Evolutionary conservation across 2,113 vertebrate species (phyloP).

Genomic region (Delphinapterus leucas): DNA sequence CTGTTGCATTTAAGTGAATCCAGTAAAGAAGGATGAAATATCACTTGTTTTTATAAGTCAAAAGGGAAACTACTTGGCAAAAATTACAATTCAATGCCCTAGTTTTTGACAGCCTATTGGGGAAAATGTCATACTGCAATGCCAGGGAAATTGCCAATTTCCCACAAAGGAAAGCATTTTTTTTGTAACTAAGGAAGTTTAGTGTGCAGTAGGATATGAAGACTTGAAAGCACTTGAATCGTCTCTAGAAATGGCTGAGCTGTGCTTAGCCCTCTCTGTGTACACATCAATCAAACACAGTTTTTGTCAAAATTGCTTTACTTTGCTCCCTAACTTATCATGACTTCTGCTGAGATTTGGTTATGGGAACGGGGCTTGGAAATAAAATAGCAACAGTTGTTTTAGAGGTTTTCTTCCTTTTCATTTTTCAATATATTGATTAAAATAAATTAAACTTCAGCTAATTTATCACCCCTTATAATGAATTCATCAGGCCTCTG

Average conservation of each 20-base stretch:
- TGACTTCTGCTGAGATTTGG: background rate
- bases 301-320: slow-evolving; percentile 31
- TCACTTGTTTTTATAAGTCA: slow-evolving; percentile 52
- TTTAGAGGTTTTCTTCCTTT: background rate
- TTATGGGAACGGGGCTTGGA: background rate
- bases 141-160: slow-evolving; percentile 56
- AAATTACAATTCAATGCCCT: slow-evolving; percentile 44
- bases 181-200: slow-evolving; percentile 3
- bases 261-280: background rate
- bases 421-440: background rate
- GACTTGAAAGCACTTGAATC: slow-evolving; percentile 42
- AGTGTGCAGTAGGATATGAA: slow-evolving; percentile 37
- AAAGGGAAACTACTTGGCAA: slow-evolving; percentile 55
- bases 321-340: slow-evolving; percentile 27
- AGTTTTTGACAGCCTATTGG: slow-evolving; percentile 58
- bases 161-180: slow-evolving; percentile 38
- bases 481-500: background rate
- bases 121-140: slow-evolving; percentile 63
- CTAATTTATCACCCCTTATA: background rate
- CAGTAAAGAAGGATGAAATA: slow-evolving; percentile 23
- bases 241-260: background rate
- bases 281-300: background rate
- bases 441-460: slow-evolving; percentile 33
- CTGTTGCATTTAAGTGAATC: slow-evolving; percentile 32
- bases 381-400: background rate